Base-by-base conservation (phyloP, 2,113 vertebrate genomes). In the Aphyosemion australe region DNA sequence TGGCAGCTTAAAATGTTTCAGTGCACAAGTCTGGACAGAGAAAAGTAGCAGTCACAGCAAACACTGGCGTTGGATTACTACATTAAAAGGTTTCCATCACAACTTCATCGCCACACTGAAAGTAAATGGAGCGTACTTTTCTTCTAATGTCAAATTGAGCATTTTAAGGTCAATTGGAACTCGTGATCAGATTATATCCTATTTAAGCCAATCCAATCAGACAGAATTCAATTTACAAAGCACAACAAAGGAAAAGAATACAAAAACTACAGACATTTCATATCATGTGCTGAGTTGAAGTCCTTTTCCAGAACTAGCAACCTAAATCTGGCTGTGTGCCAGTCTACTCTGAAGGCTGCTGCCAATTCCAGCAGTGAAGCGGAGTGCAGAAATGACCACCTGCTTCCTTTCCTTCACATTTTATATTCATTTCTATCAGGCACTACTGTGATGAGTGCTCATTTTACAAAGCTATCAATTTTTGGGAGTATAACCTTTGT, bases 1-100 rank as follows among this genome's bases (percentile, higher is more conserved):
- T 76, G 78, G 84, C 81, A 79, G 84, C 70, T 84, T 78, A 80
- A 84, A 37, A 87, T 42, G 70, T 81, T 78, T 88, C 78, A 87
- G 78, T 41, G 60, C 65, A 49, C 57, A 74, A 65, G 74, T 72
- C 79, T 83, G 90, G 84, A 80, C 48, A 18, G 55, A 78, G 79
- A 88, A 55, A 81, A 74, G 80, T 67, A 83, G 73, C 82, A 82
- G 72, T 75, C 79, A 20, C 69, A 66, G 63, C 78, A 53, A 80
- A 76, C 39, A 66, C 53, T 72, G 60, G 82, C 78, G 49, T 84
- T 74, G 69, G 52, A 71, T 83, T 82, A 74, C 73, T 52, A 70
- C 74, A 71, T 76, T 77, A 74, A 85, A 84, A 81, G 80, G 68
- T 82, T 88, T 89, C 83, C 82, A 72, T 69, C 65, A 63, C 41